A percentile compares a stretch with the other conserved stretches of the same genome.
Conservation (phyloP, 1,140 invertebrate genomes). For the Papilio machaon region DNA sequence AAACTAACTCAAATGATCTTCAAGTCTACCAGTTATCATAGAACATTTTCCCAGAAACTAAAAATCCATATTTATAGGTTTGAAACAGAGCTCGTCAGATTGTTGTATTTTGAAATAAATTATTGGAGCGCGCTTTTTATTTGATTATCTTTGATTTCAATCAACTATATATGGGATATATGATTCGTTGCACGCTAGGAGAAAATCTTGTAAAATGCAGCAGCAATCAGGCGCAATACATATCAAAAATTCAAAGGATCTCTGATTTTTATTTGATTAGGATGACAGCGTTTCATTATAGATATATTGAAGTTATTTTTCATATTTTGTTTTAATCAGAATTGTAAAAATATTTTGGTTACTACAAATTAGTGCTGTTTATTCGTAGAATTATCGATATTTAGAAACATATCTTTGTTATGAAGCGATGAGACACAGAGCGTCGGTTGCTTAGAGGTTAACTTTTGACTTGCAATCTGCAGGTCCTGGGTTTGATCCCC, state of each 20-base stretch:
- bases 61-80: background rate
- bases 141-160: background rate
- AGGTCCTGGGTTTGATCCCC: too few relatives aligned
- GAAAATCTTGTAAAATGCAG: conserved; percentile 9
- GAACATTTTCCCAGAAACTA: too few relatives aligned
- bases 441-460: too few relatives aligned
- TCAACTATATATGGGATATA: conserved; percentile 7
- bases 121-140: background rate
- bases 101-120: background rate
- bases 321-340: background rate
- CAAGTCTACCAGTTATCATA: background rate
- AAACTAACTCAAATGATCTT: background rate
- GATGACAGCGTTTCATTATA: background rate
- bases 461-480: too few relatives aligned
- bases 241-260: conserved; percentile 1
- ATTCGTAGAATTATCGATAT: too few relatives aligned
- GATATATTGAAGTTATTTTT: background rate
- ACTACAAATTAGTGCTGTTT: too few relatives aligned
- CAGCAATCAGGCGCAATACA: background rate
- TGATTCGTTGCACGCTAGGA: background rate
- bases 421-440: too few relatives aligned
- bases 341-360: too few relatives aligned
- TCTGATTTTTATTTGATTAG: background rate
- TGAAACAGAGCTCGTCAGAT: background rate
- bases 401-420: too few relatives aligned